Base-by-base conservation (phyloP, 2,113 vertebrate genomes). In the Pterocles orientalis region DNA sequence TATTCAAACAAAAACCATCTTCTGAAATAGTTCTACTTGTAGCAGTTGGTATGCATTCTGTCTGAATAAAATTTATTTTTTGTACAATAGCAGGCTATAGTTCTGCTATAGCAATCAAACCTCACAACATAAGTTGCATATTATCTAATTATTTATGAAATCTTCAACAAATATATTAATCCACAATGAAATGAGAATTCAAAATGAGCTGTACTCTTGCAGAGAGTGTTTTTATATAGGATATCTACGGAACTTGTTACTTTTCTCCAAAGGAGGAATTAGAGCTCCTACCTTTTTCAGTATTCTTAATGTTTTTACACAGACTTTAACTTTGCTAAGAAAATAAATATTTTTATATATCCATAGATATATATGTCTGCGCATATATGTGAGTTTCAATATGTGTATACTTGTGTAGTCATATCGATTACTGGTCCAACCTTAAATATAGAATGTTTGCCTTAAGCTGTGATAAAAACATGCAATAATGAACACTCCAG, bases 261-360 rank as follows among this genome's bases (percentile, higher is more conserved):
- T 84, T 96, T 95, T 92, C 96, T 96, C 95, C 95, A 92, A 87
- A 95, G 95, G 95, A 96, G 94, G 88, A 96, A 93, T 87, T 91
- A 84, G 41, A 70, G 75, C 45, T 84, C 70, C 73, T 88, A 34
- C 57, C 57, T 84, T 96, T 81, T 68, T 62, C 93, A 88, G 41
- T 93, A 80, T 80, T 93, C 61, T 78, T 84, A 56, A 79, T 91
- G 43, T 92, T 97, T 92, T 92, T 94, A 82, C 70, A 91, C n/a
- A 84, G 69, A 94, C 73, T 47, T 93, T 91, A 92, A 92, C 61
- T 96, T 96, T 92, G 81, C 65, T 79, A 95, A 87, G 77, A 84
- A 92, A 95, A 88, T 10, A 88, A 89, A 17, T 96, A 94, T 95
- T 92, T 96, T 96, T 96, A 28, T 94, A 96, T 94, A 92, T 57